phyloP scores from a whole-genome alignment of 1,140 invertebrate species.

The Brachystomella parvula region DNA sequence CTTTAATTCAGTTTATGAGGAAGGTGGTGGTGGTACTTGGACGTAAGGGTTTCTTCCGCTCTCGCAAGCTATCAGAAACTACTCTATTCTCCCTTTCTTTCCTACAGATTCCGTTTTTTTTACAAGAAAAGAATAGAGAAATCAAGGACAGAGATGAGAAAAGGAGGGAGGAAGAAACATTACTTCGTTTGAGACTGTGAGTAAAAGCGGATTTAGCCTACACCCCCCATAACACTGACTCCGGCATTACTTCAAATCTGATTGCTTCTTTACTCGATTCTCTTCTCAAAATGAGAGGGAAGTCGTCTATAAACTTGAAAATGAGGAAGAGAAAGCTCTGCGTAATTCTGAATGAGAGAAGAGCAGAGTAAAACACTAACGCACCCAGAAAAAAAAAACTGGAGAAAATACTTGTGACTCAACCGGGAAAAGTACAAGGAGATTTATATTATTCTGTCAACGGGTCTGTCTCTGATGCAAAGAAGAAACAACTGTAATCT shows the following conservation, averaged over 20 bases:
- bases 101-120: too few relatives aligned
- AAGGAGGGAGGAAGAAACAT: too few relatives aligned
- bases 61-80: too few relatives aligned
- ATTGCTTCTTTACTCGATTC: not conserved
- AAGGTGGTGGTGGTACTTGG: too few relatives aligned
- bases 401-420: not conserved
- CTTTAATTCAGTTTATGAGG: too few relatives aligned
- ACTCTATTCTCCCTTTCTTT: too few relatives aligned
- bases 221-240: too few relatives aligned
- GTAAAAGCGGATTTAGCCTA: too few relatives aligned
- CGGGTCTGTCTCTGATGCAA: conserved; percentile 31
- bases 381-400: conserved; percentile 4
- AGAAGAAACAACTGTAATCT: conserved; percentile 36
- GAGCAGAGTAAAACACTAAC: not conserved
- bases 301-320: not conserved
- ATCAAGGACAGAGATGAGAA: too few relatives aligned
- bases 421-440: conserved; percentile 27
- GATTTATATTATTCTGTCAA: conserved; percentile 37
- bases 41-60: too few relatives aligned
- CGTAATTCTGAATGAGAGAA: not conserved
- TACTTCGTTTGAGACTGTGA: too few relatives aligned
- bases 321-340: not conserved
- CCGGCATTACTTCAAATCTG: not conserved
- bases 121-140: too few relatives aligned
- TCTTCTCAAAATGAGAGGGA: not conserved